Conservation (phyloP, 2,888 invertebrate species). For the Lagria hirta region DNA sequence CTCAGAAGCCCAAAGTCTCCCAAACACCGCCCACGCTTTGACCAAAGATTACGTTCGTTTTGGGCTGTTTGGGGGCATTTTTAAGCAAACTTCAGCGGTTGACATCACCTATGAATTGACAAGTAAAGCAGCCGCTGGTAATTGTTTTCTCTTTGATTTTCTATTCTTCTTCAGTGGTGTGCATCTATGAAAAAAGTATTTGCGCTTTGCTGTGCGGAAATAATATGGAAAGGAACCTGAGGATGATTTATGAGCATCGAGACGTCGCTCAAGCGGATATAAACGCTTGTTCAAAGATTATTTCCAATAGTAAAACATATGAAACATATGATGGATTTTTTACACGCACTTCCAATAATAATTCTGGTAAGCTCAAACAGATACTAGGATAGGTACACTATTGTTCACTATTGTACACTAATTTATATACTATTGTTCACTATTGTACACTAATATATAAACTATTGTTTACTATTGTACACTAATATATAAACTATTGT, state of each 20-base stretch:
- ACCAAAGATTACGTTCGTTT: background rate
- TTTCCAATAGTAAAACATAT: background rate
- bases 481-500: constrained; percentile 2
- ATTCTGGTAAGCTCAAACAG: too few species aligned
- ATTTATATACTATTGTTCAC: background rate
- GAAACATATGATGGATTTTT: background rate
- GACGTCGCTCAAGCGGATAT: background rate
- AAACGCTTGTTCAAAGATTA: background rate
- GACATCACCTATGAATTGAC: constrained; percentile 22
- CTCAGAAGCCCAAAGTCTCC: too few species aligned
- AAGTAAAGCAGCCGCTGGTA: too few species aligned
- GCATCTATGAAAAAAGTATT: constrained; percentile 36
- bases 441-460: constrained; percentile 5
- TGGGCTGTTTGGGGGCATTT: constrained; percentile 28
- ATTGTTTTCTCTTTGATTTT: background rate
- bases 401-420: constrained; percentile 2
- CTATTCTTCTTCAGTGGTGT: constrained; percentile 6
- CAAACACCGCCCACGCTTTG: too few species aligned
- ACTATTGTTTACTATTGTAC: constrained; percentile 1
- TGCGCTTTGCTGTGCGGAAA: constrained; percentile 52
- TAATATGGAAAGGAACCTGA: constrained; percentile 40
- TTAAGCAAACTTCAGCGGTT: constrained; percentile 51
- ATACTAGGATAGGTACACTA: too few species aligned
- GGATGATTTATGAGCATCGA: constrained; percentile 36
- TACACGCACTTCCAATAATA: background rate